Evolutionary conservation across 2,888 invertebrate species (phyloP).

Genomic region (Volucella inflata): DNA sequence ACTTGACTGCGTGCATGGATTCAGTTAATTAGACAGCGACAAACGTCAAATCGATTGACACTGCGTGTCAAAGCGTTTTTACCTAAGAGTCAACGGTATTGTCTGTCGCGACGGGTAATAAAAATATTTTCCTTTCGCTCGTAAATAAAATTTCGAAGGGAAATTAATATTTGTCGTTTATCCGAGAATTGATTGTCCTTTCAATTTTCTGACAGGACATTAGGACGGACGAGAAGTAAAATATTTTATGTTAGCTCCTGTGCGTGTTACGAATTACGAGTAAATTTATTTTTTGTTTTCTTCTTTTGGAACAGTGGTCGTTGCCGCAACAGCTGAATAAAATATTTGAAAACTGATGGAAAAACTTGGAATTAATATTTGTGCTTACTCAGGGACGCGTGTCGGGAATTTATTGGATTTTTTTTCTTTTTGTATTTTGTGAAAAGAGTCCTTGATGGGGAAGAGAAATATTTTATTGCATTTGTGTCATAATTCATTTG

Average conservation of each 20-base stretch:
- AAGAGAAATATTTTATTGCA: no score
- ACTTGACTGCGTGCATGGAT: slow-evolving; percentile 27
- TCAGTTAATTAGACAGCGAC: slow-evolving; percentile 34
- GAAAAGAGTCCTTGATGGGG: no score
- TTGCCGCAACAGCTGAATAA: no score
- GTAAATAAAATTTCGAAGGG: slow-evolving; percentile 45
- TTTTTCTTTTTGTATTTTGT: no score
- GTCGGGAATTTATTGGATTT: no score
- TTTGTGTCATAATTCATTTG: no score
- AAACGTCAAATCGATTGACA: slow-evolving; percentile 31
- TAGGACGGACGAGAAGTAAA: slow-evolving; percentile 5
- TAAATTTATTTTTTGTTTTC: slow-evolving; percentile 10
- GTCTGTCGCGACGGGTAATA: background rate
- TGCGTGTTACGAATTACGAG: slow-evolving; percentile 49
- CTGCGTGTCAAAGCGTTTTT: slow-evolving; percentile 11
- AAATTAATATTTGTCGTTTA: slow-evolving; percentile 15
- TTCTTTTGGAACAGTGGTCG: no score
- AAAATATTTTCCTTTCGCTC: slow-evolving; percentile 8
- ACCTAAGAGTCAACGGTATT: background rate
- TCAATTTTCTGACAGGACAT: slow-evolving; percentile 45
- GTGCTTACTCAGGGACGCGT: no score
- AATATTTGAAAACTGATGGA: no score
- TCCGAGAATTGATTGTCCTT: slow-evolving; percentile 30
- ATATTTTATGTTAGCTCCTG: slow-evolving; percentile 38
- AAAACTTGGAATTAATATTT: no score